Base-by-base conservation (phyloP, 2,113 vertebrate genomes). In the Eulacestoma nigropectus region DNA sequence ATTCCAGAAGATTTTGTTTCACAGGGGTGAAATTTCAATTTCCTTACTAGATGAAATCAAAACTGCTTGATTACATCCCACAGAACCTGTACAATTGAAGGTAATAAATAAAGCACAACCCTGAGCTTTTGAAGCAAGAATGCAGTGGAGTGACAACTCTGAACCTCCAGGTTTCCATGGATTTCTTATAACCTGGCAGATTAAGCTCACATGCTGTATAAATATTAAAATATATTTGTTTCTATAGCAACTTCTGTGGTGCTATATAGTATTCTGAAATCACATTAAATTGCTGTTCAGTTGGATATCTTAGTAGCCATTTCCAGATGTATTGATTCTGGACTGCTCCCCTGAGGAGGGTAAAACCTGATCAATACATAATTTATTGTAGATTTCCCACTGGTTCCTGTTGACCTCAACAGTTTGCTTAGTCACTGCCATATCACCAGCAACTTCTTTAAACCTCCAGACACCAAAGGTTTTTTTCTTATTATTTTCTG, bases 181-280 rank as follows among this genome's bases (percentile, higher is more conserved):
- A 81, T 81, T 87, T 94, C 62, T 69, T 83, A 62, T 21, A 89
- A 56, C 21, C 30, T 44, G 41, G 41, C 6, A 11, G 52, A 82
- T 92, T 60, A 82, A 42, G 14, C n/a, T 94, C 35, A 41, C 16
- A 16, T 33, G 53, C 64, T 47, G 6, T 92, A 67, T 77, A 86
- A 79, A 75, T 87, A 91, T 50, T 76, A 62, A 84, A 85, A 84
- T 79, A 30, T 21, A 57, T 83, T 84, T 80, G 91, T 95, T 96
- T 93, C 91, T 93, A 91, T 95, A 83, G 94, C 74, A 96, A 94
- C 89, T 85, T 78, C 70, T 49, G 16, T 89, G 37, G 11, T 57
- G 37, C 70, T 76, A 42, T 39, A 27, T 42, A 56, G 25, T 65
- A 52, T 53, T 94, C 74, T 82, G 87, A 82, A 83, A 73, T 57